Conservation (phyloP, 2,797 vertebrate species). For the Decapterus maruadsi region DNA sequence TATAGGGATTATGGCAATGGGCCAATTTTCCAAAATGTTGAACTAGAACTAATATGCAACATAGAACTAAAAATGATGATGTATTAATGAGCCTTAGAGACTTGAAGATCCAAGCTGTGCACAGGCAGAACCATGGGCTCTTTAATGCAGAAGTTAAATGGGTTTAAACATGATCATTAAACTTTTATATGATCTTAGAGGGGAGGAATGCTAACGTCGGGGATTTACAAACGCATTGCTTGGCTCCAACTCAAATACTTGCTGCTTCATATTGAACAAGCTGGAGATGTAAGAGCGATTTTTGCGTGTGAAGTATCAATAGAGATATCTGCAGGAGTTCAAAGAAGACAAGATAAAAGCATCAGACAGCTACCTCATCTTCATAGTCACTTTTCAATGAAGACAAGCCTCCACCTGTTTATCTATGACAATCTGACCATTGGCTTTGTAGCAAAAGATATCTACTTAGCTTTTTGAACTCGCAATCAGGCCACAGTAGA, state of each 20-base stretch:
- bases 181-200: conserved; percentile 11
- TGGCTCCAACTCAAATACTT: conserved; percentile 25
- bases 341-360: conserved; percentile 26
- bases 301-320: not conserved
- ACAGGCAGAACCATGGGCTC: not conserved
- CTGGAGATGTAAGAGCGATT: not conserved
- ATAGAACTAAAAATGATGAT: not conserved
- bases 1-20: too few relatives aligned
- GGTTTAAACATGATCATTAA: conserved; percentile 5
- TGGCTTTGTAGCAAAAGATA: not conserved
- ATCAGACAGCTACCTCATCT: conserved; percentile 2
- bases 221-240: conserved; percentile 35
- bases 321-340: not conserved
- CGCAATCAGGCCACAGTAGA: not conserved
- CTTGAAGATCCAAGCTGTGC: not conserved
- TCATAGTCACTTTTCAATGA: not conserved
- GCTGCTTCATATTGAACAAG: conserved; percentile 30
- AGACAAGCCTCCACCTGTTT: conserved; percentile 3
- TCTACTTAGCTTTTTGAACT: not conserved
- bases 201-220: conserved; percentile 22
- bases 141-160: not conserved
- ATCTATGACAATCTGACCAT: not conserved
- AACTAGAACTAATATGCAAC: not conserved
- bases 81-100: not conserved
- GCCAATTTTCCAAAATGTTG: too few relatives aligned